A percentile compares a stretch with the other conserved stretches of the same genome.
Evolutionary conservation across 2,888 invertebrate species (phyloP).

Genomic region (Epiblema foenella): DNA sequence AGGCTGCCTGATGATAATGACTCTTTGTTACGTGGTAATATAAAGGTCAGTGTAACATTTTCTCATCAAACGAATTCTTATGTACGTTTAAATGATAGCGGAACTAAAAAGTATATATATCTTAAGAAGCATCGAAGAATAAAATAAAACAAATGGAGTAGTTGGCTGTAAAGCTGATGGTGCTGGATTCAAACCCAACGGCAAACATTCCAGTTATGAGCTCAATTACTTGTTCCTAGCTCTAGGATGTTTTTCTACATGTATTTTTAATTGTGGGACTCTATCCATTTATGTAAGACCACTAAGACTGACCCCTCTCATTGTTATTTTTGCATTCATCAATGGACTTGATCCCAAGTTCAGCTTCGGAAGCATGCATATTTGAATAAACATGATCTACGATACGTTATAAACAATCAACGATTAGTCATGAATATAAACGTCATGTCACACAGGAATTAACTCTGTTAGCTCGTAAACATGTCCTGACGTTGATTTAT

Average conservation of each 20-base stretch:
- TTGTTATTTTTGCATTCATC: conserved; percentile 1
- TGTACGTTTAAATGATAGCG: neutral
- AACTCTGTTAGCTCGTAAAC: conserved; percentile 84
- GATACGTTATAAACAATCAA: conserved; percentile 67
- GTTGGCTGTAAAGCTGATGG: too few relatives aligned
- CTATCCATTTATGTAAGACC: too few relatives aligned
- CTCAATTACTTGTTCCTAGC: too few relatives aligned
- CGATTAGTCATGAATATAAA: conserved; percentile 83
- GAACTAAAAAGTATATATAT: neutral
- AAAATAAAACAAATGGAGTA: too few relatives aligned
- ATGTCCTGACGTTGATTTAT: conserved; percentile 82
- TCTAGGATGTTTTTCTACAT: too few relatives aligned
- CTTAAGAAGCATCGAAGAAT: too few relatives aligned
- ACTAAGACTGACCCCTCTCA: neutral
- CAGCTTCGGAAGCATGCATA: conserved; percentile 23
- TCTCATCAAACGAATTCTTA: too few relatives aligned
- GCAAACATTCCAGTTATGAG: too few relatives aligned
- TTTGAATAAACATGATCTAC: conserved; percentile 41
- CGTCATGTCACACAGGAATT: conserved; percentile 82
- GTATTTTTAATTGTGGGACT: too few relatives aligned
- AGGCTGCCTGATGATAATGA: neutral
- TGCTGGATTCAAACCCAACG: too few relatives aligned
- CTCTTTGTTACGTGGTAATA: conserved; percentile 27
- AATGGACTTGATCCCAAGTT: neutral
- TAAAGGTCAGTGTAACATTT: neutral